Evolutionary conservation across 2,888 invertebrate genomes (phyloP).

Genomic region (Chrysodeixis includens): DNA sequence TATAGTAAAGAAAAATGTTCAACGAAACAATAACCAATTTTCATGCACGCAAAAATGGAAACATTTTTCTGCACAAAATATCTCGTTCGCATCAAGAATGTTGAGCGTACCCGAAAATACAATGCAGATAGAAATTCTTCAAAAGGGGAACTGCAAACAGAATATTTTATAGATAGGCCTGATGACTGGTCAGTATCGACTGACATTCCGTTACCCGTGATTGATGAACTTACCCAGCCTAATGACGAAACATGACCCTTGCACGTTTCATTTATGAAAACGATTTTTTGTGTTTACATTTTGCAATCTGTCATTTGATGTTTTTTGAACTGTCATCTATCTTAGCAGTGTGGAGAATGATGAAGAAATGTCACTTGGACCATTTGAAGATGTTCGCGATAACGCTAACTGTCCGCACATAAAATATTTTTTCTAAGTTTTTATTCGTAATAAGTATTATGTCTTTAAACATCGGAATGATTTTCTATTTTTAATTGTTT

Average conservation of each 20-base stretch:
- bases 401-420: too few relatives aligned
- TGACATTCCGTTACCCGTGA: conserved; percentile 50
- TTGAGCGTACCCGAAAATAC: conserved; percentile 7
- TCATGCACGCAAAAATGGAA: background rate
- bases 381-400: too few relatives aligned
- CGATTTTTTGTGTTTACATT: conserved; percentile 25
- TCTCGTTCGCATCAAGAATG: conserved; percentile 5
- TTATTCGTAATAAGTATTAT: too few relatives aligned
- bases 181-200: conserved; percentile 63
- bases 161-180: conserved; percentile 43
- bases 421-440: too few relatives aligned
- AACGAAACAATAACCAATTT: background rate
- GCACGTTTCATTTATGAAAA: conserved; percentile 45
- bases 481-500: too few relatives aligned
- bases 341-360: background rate
- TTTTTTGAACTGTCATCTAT: background rate
- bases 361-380: background rate
- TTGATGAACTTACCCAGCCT: conserved; percentile 50
- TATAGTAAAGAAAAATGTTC: background rate
- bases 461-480: too few relatives aligned
- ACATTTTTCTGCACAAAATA: background rate
- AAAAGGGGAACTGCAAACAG: conserved; percentile 16
- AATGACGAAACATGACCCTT: conserved; percentile 56
- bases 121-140: conserved; percentile 10
- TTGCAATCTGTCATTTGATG: conserved; percentile 33